Percentiles rank a stretch among this genome's conserved stretches.
phyloP scores from a whole-genome alignment of 1,140 invertebrate species.

The Heliconius nattereri region DNA sequence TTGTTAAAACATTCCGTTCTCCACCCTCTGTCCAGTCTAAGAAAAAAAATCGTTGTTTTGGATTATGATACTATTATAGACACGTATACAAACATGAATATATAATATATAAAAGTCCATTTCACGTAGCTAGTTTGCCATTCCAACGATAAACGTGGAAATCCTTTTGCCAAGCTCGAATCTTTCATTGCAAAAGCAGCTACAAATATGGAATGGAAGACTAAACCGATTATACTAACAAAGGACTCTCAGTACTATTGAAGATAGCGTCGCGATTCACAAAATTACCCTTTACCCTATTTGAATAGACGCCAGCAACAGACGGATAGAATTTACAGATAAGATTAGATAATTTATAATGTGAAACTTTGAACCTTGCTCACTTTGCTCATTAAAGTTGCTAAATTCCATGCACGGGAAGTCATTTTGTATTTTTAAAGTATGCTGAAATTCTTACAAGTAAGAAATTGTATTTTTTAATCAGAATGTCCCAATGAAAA shows the following conservation, averaged over 20 bases:
- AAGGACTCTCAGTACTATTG: constrained; percentile 12
- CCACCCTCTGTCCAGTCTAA: no score
- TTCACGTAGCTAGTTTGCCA: background rate
- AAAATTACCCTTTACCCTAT: constrained; percentile 20
- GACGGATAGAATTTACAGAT: background rate
- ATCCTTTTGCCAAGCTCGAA: constrained; percentile 6
- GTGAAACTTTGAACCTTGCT: background rate
- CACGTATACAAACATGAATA: no score
- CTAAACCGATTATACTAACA: constrained; percentile 21
- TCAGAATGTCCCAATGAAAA: no score
- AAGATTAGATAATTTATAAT: background rate
- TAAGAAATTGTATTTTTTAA: no score
- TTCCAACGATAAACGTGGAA: background rate
- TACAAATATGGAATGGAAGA: constrained; percentile 20
- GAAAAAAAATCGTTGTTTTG: no score
- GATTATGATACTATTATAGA: no score
- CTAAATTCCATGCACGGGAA: no score
- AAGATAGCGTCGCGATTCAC: constrained; percentile 17
- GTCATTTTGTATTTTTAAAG: no score
- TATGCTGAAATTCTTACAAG: no score
- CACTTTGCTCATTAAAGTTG: background rate
- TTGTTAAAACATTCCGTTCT: no score
- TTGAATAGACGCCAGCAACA: constrained; percentile 20
- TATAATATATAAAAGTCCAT: background rate
- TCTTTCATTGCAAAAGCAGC: constrained; percentile 3